Base-by-base conservation (phyloP, 2,113 vertebrate species). In the Vicugna pacos region DNA sequence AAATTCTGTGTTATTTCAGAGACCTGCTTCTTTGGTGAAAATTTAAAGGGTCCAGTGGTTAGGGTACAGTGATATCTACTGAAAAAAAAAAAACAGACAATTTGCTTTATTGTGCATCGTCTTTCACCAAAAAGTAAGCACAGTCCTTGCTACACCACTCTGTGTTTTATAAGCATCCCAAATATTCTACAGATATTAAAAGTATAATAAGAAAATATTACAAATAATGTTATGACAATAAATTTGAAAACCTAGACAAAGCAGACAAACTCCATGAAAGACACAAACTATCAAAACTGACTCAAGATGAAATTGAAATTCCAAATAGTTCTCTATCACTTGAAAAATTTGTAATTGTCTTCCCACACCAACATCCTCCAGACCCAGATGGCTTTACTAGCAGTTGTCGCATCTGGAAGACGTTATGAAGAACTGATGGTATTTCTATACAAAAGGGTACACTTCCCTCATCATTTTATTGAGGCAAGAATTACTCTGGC, bases 311-410 rank as follows among this genome's bases (percentile, higher is more conserved):
- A 81, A 62, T 15, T 54, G 4, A 95, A 87, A 82, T 81, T 81
- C 17, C 76, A 86, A 48, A 75, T 48, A 82, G 42, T 76, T 17
- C 1, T 72, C 19, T 69, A 38, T 64, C 26, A 58, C 9, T 70
- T 94, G 58, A 90, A 48, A 90, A 89, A 46, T 32, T 54, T 81
- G 19, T 38, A 91, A 76, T 91, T 70, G 75, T 60, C 6, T 89
- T 80, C 64, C 14, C 64, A n/a, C 0, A 16, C 50, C 48, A 80
- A 92, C 92, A 58, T 54, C 22, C 10, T 82, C 38, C 64, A 52
- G 38, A 13, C 26, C 3, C 13, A 73, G 32, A 38, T 80, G 30
- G 19, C 64, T 69, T 90, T 93, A 62, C 19, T 56, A 93, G 58
- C n/a, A 86, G n/a, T 32, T 20, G 35, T 81, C 69, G 62, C n/a